Base-by-base conservation (phyloP, 2,888 invertebrate species). In the Mimachlamys varia region DNA sequence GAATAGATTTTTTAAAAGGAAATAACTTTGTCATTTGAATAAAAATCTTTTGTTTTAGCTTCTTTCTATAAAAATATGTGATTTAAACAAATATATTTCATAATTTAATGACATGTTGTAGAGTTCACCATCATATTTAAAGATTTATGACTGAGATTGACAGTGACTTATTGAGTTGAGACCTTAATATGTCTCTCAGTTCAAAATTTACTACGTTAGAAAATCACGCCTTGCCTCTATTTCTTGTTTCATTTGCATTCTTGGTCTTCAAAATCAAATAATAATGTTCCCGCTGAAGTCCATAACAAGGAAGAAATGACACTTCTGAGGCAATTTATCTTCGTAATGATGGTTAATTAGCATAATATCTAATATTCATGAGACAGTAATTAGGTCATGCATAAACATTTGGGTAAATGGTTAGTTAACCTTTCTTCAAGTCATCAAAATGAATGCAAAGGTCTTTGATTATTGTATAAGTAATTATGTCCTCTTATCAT, bases 201-300 rank as follows among this genome's bases (percentile, higher is more conserved):
- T 76, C 76, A 17, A 76, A 76, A 76, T 76, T 76, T 76, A 76
- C 76, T 76, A 76, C 76, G 17, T 76, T 27, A 76, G 76, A 27
- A 76, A 76, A 76, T 76, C 76, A 76, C 76, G 76, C 27, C 76
- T 76, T 27, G 27, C 76, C 76, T 76, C 76, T 76, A 76, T 76
- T 76, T 76, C 76, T 76, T 76, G 76, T 76, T 76, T 76, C 27
- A 76, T 76, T 76, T 76, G 33, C 76, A 76, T 76, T 76, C 27
- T 33, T 76, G 76, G 12, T 76, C 27, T 76, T 76, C 7, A 76
- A 76, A 76, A 76, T 76, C 76, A 76, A 76, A 76, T 76, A 76
- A 76, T 76, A 27, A 76, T 76, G 76, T 76, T 76, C 76, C 76
- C 76, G 33, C 27, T 76, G 76, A 33, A 76, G 33, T 12, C 27